Base-by-base conservation (phyloP, 2,113 vertebrate species). In the Corvus moneduloides region DNA sequence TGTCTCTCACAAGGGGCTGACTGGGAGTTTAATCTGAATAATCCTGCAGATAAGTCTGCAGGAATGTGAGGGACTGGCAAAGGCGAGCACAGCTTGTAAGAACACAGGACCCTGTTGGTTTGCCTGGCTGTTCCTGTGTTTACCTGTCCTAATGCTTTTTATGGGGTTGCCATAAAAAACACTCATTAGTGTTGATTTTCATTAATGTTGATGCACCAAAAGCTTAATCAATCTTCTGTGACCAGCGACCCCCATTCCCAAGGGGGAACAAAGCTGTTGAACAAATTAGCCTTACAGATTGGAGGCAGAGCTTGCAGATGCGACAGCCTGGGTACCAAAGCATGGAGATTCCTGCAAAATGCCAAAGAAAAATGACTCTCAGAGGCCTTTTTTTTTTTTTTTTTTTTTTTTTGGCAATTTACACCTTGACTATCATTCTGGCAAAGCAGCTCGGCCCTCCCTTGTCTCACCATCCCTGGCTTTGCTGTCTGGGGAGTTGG, bases 191-290 rank as follows among this genome's bases (percentile, higher is more conserved):
- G 97, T 96, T 98, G 98, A 97, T 98, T 97, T 98, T 98, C 98
- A 98, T 97, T 98, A 98, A 97, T 95, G 97, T 94, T 97, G 98
- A 97, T 98, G 97, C 98, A 97, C 97, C 97, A 97, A 95, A 97
- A 98, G 97, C 97, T 97, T 97, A 98, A 98, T 98, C 98, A 98
- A 96, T 98, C 97, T 98, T 97, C 96, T 96, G 96, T 98, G 98
- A 98, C 98, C 97, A 95, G 96, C 64, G 80, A 97, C 97, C 97
- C 97, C 95, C 23, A 2, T 91, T 97, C 98, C 94, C 96, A 16
- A 35, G 95, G 92, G 98, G 97, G 94, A 96, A 55, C 95, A 97
- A 96, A 98, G 97, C 98, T 98, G 97, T 91, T 97, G 94, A 97
- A 95, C 96, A 98, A 98, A 98, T 98, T 97, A 97, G 97, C 97